Evolutionary conservation across 2,113 vertebrate species (phyloP).

Genomic region (Holacanthus passer): DNA sequence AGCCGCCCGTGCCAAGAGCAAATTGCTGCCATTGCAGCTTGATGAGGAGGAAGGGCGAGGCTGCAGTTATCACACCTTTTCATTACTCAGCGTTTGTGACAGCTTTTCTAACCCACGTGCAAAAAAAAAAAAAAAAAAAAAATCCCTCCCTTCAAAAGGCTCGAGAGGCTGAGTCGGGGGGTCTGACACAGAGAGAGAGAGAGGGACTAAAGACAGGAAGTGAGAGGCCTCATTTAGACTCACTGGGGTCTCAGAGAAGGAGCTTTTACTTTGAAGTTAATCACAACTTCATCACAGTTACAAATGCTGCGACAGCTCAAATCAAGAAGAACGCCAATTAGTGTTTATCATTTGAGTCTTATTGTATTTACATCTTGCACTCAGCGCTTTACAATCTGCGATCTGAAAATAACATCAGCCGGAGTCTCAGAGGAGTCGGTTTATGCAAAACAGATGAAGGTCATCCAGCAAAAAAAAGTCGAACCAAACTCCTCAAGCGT

Average conservation of each 20-base stretch:
- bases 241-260: background rate
- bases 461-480: no score
- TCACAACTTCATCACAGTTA: background rate
- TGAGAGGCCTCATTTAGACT: background rate
- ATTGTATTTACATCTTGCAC: background rate
- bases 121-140: conserved; percentile 1
- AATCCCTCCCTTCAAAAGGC: conserved; percentile 16
- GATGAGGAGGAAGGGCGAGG: conserved; percentile 54
- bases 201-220: background rate
- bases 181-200: background rate
- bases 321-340: background rate
- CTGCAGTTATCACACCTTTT: conserved; percentile 57
- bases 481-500: no score
- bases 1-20: conserved; percentile 45
- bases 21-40: conserved; percentile 59
- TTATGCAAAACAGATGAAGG: no score
- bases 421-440: no score
- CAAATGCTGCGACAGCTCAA: background rate
- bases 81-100: conserved; percentile 56
- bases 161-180: conserved; percentile 21
- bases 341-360: background rate
- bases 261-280: background rate
- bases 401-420: background rate
- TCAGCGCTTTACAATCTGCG: background rate
- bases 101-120: conserved; percentile 11